phyloP scores from a whole-genome alignment of 2,888 invertebrate species.

The Morpho deidamia region DNA sequence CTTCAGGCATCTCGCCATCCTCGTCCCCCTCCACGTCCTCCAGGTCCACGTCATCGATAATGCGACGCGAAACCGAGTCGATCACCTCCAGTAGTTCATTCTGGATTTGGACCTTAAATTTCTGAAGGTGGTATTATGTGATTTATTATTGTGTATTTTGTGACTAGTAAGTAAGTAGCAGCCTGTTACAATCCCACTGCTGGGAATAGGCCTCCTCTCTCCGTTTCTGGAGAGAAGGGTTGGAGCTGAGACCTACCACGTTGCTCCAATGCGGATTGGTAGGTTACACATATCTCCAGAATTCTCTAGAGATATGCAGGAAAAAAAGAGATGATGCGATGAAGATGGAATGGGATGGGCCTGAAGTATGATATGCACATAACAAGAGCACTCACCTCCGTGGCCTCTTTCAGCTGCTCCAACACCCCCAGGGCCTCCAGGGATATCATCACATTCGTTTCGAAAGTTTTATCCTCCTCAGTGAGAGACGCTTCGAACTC shows the following conservation, averaged over 20 bases:
- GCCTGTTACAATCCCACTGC: no score
- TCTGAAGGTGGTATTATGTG: slow-evolving; percentile 56
- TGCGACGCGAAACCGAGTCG: slow-evolving; percentile 86
- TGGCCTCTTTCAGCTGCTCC: slow-evolving; percentile 89
- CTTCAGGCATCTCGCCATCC: slow-evolving; percentile 36
- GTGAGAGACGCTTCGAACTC: slow-evolving; percentile 65
- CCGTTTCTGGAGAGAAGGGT: no score
- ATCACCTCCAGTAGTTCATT: slow-evolving; percentile 89
- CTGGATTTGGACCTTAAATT: slow-evolving; percentile 90
- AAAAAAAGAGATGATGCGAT: no score
- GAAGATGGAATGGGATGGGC: no score
- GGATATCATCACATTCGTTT: slow-evolving; percentile 83
- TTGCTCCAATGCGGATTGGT: no score
- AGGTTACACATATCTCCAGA: no score
- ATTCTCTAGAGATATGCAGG: no score
- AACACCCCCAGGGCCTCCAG: slow-evolving; percentile 91
- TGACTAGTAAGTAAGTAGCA: no score
- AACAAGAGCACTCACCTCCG: slow-evolving; percentile 84
- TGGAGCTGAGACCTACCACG: no score
- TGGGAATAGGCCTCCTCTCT: no score
- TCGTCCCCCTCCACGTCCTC: slow-evolving; percentile 48
- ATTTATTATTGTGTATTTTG: no score
- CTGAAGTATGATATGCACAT: no score
- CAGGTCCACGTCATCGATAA: slow-evolving; percentile 79
- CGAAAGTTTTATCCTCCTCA: slow-evolving; percentile 66